phyloP scores from a whole-genome alignment of 1,140 invertebrate genomes.

The Drosophila kepulauana region DNA sequence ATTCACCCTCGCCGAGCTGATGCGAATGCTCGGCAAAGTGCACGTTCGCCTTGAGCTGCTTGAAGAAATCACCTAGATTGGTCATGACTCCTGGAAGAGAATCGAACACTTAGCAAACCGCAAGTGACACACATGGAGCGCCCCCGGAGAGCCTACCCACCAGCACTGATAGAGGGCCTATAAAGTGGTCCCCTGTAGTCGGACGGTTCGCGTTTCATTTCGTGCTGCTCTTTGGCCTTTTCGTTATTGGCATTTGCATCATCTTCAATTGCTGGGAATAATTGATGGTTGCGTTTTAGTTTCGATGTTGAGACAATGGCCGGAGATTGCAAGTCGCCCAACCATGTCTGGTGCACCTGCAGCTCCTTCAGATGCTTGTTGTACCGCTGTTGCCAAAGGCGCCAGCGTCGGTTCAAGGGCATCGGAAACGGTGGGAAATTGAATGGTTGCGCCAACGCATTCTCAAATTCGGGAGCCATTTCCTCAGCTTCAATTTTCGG shows the following conservation, averaged over 20 bases:
- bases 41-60: constrained; percentile 74
- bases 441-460: constrained; percentile 10
- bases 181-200: constrained; percentile 38
- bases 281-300: constrained; percentile 29
- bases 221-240: constrained; percentile 8
- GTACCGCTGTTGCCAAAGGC: constrained; percentile 21
- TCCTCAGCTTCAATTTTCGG: constrained; percentile 46
- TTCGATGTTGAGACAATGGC: constrained; percentile 14
- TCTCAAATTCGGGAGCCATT: constrained; percentile 51
- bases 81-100: constrained; percentile 77
- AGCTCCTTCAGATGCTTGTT: constrained; percentile 45
- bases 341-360: constrained; percentile 57
- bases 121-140: neutral
- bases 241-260: neutral
- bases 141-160: constrained; percentile 40
- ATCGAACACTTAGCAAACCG: constrained; percentile 36
- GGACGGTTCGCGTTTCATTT: constrained; percentile 47
- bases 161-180: constrained; percentile 74
- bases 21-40: constrained; percentile 72
- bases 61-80: constrained; percentile 81
- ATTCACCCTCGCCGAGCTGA: constrained; percentile 53
- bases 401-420: constrained; percentile 23
- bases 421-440: constrained; percentile 60
- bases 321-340: constrained; percentile 58
- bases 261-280: constrained; percentile 27